Percentiles rank a stretch among this genome's conserved stretches.
phyloP scores from a whole-genome alignment of 2,888 invertebrate species.

The Apamea monoglypha region DNA sequence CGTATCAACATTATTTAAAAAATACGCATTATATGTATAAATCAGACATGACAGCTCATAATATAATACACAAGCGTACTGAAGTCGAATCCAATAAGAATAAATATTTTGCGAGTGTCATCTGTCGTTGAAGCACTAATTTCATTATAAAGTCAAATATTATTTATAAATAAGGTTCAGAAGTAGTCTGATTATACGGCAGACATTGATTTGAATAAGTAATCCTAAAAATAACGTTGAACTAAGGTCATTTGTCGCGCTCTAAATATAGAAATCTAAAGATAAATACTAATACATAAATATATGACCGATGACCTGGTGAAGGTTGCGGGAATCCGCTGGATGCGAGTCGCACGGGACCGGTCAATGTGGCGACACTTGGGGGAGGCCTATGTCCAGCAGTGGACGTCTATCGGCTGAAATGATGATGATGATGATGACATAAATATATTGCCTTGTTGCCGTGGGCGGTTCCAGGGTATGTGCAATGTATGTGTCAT shows the following conservation, averaged over 20 bases:
- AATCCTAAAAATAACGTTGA: constrained; percentile 21
- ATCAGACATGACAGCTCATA: neutral
- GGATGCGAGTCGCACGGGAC: too few species aligned
- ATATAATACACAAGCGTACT: constrained; percentile 4
- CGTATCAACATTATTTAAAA: neutral
- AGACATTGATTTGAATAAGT: constrained; percentile 51
- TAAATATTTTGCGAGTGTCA: constrained; percentile 32
- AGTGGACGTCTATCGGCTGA: too few species aligned
- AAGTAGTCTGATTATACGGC: constrained; percentile 25
- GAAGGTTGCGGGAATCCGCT: too few species aligned
- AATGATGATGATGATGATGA: too few species aligned
- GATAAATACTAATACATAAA: constrained; percentile 5
- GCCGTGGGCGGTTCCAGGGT: neutral
- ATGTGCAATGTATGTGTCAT: neutral
- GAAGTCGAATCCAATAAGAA: constrained; percentile 18
- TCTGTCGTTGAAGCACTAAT: constrained; percentile 37
- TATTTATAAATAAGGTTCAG: constrained; percentile 30
- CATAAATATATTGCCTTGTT: too few species aligned
- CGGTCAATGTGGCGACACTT: too few species aligned
- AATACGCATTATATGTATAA: neutral
- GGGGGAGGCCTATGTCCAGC: too few species aligned
- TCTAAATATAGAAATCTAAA: neutral
- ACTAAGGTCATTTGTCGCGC: neutral
- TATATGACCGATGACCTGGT: too few species aligned
- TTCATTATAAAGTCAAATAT: constrained; percentile 53